Conservation (phyloP, 2,797 vertebrate species). For the Tiaroga cobitis region DNA sequence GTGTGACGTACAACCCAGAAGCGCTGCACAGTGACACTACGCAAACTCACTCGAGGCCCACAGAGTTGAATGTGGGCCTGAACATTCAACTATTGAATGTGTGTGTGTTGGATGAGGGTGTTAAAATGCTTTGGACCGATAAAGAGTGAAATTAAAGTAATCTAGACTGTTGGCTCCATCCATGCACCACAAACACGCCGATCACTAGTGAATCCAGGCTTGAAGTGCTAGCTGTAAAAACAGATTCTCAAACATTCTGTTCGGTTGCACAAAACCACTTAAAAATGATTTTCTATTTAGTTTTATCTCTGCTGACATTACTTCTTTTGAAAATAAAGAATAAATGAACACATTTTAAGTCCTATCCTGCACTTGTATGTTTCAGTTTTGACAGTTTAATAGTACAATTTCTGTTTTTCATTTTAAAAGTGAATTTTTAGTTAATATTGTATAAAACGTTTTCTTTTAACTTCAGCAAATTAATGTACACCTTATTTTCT, state of each 20-base stretch:
- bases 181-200: background rate
- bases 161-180: slow-evolving; percentile 4
- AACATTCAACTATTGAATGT: background rate
- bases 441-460: too few species aligned
- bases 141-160: slow-evolving; percentile 39
- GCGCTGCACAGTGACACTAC: too few species aligned
- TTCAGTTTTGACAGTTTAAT: too few species aligned
- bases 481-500: background rate
- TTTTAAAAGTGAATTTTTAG: background rate
- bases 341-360: background rate
- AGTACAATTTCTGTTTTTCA: background rate
- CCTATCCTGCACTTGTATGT: background rate
- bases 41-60: too few species aligned
- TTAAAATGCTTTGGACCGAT: slow-evolving; percentile 18
- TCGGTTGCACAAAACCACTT: background rate
- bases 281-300: background rate
- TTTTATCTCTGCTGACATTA: background rate
- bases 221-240: background rate
- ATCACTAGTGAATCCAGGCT: background rate
- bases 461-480: background rate
- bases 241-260: background rate
- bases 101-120: slow-evolving; percentile 17
- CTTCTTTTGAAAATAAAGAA: background rate
- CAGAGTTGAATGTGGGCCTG: too few species aligned
- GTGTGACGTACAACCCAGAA: too few species aligned